Evolutionary conservation across 2,888 invertebrate genomes (phyloP).

Genomic region (Sipunculus nudus): DNA sequence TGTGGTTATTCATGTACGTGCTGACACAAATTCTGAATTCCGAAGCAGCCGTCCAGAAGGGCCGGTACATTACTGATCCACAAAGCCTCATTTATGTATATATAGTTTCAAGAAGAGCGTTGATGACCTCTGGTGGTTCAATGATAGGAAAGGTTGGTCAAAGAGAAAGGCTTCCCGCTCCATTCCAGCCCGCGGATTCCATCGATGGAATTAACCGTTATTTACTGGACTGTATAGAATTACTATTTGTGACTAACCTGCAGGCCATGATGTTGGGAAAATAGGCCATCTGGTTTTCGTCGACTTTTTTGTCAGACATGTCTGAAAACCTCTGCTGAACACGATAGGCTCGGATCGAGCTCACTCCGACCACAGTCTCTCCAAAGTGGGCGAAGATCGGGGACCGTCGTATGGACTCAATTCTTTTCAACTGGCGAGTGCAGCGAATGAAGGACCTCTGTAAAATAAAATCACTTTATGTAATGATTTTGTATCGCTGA

Average conservation of each 20-base stretch:
- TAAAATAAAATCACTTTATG: no score
- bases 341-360: conserved; percentile 29
- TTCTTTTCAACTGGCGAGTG: conserved; percentile 29
- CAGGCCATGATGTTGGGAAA: conserved; percentile 32
- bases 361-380: conserved; percentile 28
- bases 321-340: conserved; percentile 9
- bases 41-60: no score
- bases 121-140: no score
- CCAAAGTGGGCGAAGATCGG: conserved; percentile 37
- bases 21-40: no score
- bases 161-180: no score
- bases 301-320: conserved; percentile 7
- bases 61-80: no score
- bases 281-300: conserved; percentile 32
- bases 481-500: no score
- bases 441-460: not conserved
- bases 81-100: no score
- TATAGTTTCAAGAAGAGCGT: no score
- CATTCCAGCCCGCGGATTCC: no score
- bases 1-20: no score
- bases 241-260: conserved; percentile 16
- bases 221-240: not conserved
- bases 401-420: conserved; percentile 29
- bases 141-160: no score
- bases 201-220: not conserved